Evolutionary conservation across 30 jellyfish, hydroid and myxozoan genomes (phyloP).

Genomic region (Turritopsis rubra): DNA sequence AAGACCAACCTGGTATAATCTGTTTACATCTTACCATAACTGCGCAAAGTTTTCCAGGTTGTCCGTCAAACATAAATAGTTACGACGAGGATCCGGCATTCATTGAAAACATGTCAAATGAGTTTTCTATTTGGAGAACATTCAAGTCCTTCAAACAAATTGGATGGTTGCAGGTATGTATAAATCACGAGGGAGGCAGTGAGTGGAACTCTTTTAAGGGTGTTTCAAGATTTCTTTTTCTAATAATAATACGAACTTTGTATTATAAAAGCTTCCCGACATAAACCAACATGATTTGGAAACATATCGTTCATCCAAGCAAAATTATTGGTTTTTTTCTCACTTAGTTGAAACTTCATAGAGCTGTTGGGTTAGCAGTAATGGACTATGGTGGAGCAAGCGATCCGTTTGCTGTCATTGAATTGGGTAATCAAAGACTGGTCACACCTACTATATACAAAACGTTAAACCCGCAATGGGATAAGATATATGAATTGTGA

Average conservation of each 20-base stretch:
- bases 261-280: too few relatives aligned
- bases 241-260: too few relatives aligned
- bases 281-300: not conserved
- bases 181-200: too few relatives aligned
- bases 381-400: slow-evolving; percentile 96
- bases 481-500: slow-evolving; percentile 80
- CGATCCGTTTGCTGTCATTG: slow-evolving; percentile 92
- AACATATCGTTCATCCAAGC: too few relatives aligned
- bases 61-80: slow-evolving; percentile 50
- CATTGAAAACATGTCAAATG: slow-evolving; percentile 32
- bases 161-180: slow-evolving; percentile 88
- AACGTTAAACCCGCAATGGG: slow-evolving; percentile 94
- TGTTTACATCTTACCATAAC: slow-evolving; percentile 60
- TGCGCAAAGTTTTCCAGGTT: slow-evolving; percentile 61
- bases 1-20: slow-evolving; percentile 71
- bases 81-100: slow-evolving; percentile 33
- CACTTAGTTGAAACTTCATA: slow-evolving; percentile 57
- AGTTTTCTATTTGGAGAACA: slow-evolving; percentile 43
- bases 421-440: slow-evolving; percentile 74
- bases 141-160: slow-evolving; percentile 40
- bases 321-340: too few relatives aligned
- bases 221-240: too few relatives aligned
- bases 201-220: too few relatives aligned
- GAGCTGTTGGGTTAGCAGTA: slow-evolving; percentile 89
- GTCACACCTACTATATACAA: slow-evolving; percentile 91